Evolutionary conservation across 2,797 vertebrate species (phyloP), one percentile per base, ranked within the genome.

Genomic region (Loris lydekkerianus): DNA sequence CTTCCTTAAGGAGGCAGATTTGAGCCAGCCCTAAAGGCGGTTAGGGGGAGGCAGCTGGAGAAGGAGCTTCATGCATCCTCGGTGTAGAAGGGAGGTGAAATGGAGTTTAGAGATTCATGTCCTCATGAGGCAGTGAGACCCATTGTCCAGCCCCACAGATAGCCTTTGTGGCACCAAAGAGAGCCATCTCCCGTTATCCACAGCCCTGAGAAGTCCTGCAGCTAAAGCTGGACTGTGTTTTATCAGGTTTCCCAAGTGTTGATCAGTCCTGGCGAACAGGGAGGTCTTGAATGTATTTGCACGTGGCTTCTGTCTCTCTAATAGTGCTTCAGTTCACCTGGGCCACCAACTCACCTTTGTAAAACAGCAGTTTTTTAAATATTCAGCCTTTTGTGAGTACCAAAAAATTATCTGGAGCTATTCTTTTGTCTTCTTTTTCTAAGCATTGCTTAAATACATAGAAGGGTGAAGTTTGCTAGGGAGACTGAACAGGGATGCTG

Each of bases 351-450:
- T 85, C 15, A 76, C 46, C 90, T 81, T 49, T 61, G 31, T 86
- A 23, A 77, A 86, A 75, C 60, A 60, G 81, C 8, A 27, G 27
- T 40, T 89, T 63, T 84, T 88, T 58, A 72, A 92, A 92, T 49
- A 40, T 63, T n/a, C 14, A 93, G 27, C 53, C 65, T 80, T 56
- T 58, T 72, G n/a, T 65, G 37, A 65, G 34, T 5, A 86, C 67
- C 78, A 70, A 61, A 65, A 67, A 21, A 7, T 60, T 10, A 61
- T 63, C 72, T 58, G 78, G 27, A 72, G 27, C 80, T 17, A 49
- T n/a, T 46, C 49, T 21, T 29, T 60, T 34, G 34, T 37, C 92
- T 87, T 87, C 76, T 75, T 89, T 86, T 60, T 60, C n/a, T n/a
- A 37, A 10, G 5, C 31, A 31, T 80, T 61, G n/a, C 84, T 84